A percentile compares a stretch with the other conserved stretches of the same genome.
Conservation (phyloP, 2,113 vertebrate species). For the Synodontis membranacea region DNA sequence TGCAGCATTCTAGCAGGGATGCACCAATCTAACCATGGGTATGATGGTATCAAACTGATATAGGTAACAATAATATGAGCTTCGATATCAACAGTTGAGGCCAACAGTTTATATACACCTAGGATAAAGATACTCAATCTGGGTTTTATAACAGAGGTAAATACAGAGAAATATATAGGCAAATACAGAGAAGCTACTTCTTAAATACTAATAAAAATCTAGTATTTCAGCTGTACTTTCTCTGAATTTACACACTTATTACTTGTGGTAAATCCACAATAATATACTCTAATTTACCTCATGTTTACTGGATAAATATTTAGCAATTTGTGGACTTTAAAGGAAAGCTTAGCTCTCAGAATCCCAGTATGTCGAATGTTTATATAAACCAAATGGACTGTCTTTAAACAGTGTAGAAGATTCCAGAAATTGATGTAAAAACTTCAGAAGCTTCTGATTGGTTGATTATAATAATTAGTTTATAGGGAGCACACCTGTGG, state of each 20-base stretch:
- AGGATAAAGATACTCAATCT: neutral
- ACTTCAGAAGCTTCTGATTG: neutral
- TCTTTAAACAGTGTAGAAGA: neutral
- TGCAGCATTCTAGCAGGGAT: slow-evolving; percentile 10
- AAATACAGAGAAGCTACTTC: too few species aligned
- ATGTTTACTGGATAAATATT: too few species aligned
- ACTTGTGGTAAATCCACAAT: too few species aligned
- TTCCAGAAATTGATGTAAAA: neutral
- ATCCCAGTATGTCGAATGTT: neutral
- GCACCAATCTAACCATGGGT: neutral
- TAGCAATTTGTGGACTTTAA: too few species aligned
- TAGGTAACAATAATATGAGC: neutral
- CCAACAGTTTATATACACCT: neutral
- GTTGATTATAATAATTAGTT: neutral
- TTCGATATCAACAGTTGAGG: neutral
- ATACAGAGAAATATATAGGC: too few species aligned
- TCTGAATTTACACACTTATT: too few species aligned
- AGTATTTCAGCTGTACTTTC: too few species aligned
- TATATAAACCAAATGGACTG: neutral
- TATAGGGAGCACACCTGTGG: neutral
- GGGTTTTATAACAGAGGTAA: too few species aligned
- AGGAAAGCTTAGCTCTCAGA: neutral
- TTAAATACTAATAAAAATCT: too few species aligned
- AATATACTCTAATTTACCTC: too few species aligned
- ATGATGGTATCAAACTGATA: neutral